Evolutionary conservation across 2,888 invertebrate genomes (phyloP).

Genomic region (Drosophila macrospina): DNA sequence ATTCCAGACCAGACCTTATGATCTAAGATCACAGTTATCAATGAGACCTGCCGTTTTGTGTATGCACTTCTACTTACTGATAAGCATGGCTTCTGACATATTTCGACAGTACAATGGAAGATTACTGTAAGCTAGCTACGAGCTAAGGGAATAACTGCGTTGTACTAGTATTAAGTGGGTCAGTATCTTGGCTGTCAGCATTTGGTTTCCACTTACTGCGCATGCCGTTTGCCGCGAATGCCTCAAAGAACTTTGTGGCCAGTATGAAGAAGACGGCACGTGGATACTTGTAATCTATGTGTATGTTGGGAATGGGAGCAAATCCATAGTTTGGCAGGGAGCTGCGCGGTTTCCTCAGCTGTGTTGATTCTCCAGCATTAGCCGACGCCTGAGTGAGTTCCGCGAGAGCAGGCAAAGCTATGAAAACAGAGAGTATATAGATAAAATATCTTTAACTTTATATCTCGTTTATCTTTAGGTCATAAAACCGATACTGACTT

Average conservation of each 20-base stretch:
- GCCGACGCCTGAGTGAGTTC: conserved; percentile 54
- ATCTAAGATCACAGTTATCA: conserved; percentile 27
- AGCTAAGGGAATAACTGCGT: conserved; percentile 25
- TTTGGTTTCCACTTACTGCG: conserved; percentile 80
- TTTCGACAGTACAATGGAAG: conserved; percentile 52
- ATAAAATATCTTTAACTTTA: background rate
- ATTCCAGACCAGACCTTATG: conserved; percentile 27
- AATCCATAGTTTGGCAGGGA: conserved; percentile 74
- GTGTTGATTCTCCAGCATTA: conserved; percentile 31
- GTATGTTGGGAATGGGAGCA: conserved; percentile 63
- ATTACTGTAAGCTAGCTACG: conserved; percentile 45
- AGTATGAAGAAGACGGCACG: conserved; percentile 83
- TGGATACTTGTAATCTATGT: conserved; percentile 80
- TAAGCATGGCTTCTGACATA: conserved; percentile 51
- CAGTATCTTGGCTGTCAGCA: conserved; percentile 1
- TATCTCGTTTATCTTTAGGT: conserved; percentile 47
- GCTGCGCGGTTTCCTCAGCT: conserved; percentile 46
- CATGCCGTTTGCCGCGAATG: conserved; percentile 85
- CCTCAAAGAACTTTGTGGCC: conserved; percentile 84
- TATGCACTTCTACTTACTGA: conserved; percentile 40
- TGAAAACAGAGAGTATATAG: background rate
- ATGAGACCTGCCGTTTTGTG: conserved; percentile 43
- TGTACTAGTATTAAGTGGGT: conserved; percentile 23
- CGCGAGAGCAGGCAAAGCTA: conserved; percentile 78
- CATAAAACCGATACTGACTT: conserved; percentile 69